Evolutionary conservation across 2,888 invertebrate species (phyloP).

Genomic region (Agapostemon virescens): DNA sequence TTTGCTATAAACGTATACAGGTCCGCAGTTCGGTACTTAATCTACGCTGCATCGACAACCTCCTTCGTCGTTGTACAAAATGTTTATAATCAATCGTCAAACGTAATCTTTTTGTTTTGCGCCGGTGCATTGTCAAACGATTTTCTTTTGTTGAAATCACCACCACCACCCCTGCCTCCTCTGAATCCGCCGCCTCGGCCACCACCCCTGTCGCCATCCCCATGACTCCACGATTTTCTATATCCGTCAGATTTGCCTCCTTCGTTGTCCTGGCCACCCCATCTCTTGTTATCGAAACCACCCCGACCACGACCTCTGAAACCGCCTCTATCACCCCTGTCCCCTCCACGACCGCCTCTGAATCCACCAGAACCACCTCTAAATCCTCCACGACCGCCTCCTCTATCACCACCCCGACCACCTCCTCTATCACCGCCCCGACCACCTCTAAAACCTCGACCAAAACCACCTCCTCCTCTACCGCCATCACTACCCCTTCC

Average conservation of each 20-base stretch:
- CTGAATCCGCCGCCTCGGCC: conserved; percentile 72
- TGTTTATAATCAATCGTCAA: conserved; percentile 81
- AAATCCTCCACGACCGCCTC: conserved; percentile 54
- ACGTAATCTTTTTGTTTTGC: conserved; percentile 89
- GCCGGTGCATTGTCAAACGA: conserved; percentile 79
- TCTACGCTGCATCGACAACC: conserved; percentile 8
- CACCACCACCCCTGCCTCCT: conserved; percentile 81
- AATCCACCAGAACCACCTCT: conserved; percentile 49
- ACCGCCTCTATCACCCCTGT: conserved; percentile 58
- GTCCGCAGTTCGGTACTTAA: not conserved
- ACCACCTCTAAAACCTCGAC: conserved; percentile 50
- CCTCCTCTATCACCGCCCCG: conserved; percentile 65
- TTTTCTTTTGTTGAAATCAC: conserved; percentile 82
- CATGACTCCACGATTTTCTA: conserved; percentile 72
- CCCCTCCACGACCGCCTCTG: conserved; percentile 63
- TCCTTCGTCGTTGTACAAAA: conserved; percentile 59
- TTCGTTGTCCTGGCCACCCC: conserved; percentile 71
- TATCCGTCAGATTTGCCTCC: conserved; percentile 71
- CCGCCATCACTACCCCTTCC: conserved; percentile 71
- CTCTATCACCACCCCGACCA: conserved; percentile 65
- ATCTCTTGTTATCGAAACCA: conserved; percentile 71
- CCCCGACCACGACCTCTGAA: conserved; percentile 67
- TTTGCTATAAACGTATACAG: not conserved
- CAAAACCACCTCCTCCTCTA: conserved; percentile 58
- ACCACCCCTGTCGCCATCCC: conserved; percentile 63